Evolutionary conservation across 2,797 vertebrate species (phyloP).

Genomic region (Eulemur albifrons): DNA sequence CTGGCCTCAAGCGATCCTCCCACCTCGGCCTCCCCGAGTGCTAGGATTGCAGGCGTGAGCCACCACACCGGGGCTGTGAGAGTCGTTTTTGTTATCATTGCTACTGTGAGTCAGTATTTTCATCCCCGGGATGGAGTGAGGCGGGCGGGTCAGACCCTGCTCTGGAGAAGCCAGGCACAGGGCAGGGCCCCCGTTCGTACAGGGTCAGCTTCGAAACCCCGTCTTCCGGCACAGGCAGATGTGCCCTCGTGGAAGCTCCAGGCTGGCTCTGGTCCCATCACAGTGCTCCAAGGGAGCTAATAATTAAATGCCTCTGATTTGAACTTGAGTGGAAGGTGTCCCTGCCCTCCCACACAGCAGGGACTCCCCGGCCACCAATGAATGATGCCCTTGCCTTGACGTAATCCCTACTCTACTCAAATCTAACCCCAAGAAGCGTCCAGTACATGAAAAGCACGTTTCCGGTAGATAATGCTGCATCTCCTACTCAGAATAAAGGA

Average conservation of each 20-base stretch:
- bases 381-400: not conserved
- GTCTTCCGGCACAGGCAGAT: not conserved
- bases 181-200: no score
- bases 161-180: not conserved
- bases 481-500: not conserved
- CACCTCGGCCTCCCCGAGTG: not conserved
- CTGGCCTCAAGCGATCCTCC: not conserved
- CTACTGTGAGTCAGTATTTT: not conserved
- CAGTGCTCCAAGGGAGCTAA: no score
- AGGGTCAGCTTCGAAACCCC: not conserved
- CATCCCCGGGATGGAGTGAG: fast-evolving
- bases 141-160: no score
- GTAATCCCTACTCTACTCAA: not conserved
- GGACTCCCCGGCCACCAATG: not conserved
- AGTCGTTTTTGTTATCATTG: not conserved
- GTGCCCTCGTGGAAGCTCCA: no score
- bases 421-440: not conserved
- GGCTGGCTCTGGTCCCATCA: not conserved
- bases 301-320: not conserved
- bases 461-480: not conserved
- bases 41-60: not conserved
- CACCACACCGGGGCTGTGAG: not conserved
- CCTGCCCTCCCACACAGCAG: not conserved
- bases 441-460: not conserved
- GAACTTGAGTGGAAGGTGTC: no score